Conservation (phyloP, 2,113 vertebrate species). For the Prunella himalayana region DNA sequence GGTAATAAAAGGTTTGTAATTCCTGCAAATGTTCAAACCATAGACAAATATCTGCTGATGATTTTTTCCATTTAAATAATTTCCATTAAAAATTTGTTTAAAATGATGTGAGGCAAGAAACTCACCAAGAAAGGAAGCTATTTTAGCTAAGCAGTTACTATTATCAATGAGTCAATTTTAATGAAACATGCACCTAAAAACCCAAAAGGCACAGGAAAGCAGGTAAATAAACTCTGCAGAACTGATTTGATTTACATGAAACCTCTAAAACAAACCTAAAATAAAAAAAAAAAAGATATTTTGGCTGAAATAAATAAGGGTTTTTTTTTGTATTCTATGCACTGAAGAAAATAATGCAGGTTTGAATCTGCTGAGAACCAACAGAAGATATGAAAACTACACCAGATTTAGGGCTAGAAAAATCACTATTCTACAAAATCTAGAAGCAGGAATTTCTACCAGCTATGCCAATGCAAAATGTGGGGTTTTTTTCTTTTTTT, state of each 20-base stretch:
- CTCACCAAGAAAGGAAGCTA: not conserved
- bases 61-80: not conserved
- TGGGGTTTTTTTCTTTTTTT: not conserved
- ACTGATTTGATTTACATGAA: not conserved
- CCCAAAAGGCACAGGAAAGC: not conserved
- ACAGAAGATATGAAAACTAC: not conserved
- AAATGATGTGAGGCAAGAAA: not conserved
- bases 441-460: not conserved
- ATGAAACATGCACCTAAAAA: not conserved
- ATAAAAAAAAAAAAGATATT: not conserved
- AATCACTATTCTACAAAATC: not conserved
- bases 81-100: not conserved
- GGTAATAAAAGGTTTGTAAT: not conserved
- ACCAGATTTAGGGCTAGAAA: not conserved
- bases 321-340: accelerated
- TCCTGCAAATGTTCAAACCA: not conserved
- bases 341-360: not conserved
- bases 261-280: not conserved
- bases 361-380: not conserved
- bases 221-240: not conserved
- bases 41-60: not conserved
- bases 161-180: not conserved
- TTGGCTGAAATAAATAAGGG: not conserved
- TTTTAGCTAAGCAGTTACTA: not conserved
- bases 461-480: not conserved